phyloP scores from a whole-genome alignment of 92 coral and sea anemone genomes.

The Metridium senile region DNA sequence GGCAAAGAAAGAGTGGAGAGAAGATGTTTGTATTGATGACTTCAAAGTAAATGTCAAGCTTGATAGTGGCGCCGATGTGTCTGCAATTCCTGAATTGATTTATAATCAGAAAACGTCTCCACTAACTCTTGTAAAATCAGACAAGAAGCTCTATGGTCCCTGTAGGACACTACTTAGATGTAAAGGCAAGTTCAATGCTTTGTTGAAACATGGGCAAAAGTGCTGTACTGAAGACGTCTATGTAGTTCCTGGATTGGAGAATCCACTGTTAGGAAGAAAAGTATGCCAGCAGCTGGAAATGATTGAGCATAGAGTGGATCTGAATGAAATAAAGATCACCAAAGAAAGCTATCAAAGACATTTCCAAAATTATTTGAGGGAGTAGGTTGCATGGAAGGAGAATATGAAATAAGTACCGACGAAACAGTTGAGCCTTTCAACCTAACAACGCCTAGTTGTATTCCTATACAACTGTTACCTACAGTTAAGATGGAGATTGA shows the following conservation, averaged over 20 bases:
- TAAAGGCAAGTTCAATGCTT: neutral
- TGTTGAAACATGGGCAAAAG: neutral
- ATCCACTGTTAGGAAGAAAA: neutral
- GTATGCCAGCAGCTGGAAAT: too few species aligned
- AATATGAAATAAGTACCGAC: too few species aligned
- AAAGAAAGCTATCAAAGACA: too few species aligned
- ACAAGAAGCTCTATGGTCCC: neutral
- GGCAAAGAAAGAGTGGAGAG: neutral
- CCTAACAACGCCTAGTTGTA: constrained; percentile 52
- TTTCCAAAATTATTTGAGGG: constrained; percentile 55
- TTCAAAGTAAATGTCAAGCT: neutral
- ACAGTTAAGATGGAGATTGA: constrained; percentile 54
- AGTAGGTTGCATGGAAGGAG: constrained; percentile 63
- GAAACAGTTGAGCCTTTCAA: too few species aligned
- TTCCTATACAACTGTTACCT: constrained; percentile 52
- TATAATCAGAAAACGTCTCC: neutral
- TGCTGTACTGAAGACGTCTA: neutral
- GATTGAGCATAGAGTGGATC: too few species aligned
- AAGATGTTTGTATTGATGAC: neutral
- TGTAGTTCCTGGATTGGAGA: neutral
- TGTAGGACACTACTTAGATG: neutral
- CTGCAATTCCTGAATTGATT: neutral
- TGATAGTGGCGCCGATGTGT: neutral
- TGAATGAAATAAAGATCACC: too few species aligned
- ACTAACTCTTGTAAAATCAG: neutral